Evolutionary conservation across 2,888 invertebrate genomes (phyloP).

Genomic region (Nomada flava): DNA sequence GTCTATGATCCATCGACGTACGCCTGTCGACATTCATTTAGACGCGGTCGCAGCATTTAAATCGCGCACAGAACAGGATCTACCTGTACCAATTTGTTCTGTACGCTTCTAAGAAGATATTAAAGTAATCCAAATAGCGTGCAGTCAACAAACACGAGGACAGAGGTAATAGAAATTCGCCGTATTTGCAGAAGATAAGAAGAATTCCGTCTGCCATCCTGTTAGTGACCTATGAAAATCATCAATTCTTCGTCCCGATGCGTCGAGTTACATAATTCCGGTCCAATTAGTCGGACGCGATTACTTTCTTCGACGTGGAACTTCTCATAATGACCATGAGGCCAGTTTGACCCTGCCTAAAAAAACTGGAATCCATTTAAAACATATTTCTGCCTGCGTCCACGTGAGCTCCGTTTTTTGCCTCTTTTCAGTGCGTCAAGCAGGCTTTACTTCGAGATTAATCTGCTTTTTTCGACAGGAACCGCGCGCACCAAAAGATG

Average conservation of each 20-base stretch:
- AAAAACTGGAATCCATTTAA: not conserved
- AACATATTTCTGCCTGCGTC: not conserved
- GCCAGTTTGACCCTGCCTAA: not conserved
- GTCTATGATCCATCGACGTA: not conserved
- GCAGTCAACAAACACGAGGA: constrained; percentile 12
- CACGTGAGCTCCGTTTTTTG: not conserved
- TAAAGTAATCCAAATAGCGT: constrained; percentile 16
- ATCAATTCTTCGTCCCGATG: not conserved
- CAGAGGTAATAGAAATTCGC: constrained; percentile 23
- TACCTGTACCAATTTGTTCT: not conserved
- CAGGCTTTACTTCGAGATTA: constrained; percentile 10
- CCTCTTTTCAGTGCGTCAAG: not conserved
- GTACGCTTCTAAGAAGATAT: constrained; percentile 25
- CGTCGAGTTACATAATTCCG: not conserved
- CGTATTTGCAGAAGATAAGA: constrained; percentile 28
- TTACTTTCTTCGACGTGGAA: not conserved
- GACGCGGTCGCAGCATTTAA: not conserved
- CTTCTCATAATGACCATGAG: not conserved
- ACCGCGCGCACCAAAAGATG: not conserved
- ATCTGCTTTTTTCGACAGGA: not conserved
- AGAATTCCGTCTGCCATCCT: too few species aligned
- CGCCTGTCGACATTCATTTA: not conserved
- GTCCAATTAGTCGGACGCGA: not conserved
- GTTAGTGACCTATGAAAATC: not conserved
- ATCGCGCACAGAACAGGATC: not conserved